Conservation (phyloP, 2,888 invertebrate genomes). For the Osmoderma eremita region DNA sequence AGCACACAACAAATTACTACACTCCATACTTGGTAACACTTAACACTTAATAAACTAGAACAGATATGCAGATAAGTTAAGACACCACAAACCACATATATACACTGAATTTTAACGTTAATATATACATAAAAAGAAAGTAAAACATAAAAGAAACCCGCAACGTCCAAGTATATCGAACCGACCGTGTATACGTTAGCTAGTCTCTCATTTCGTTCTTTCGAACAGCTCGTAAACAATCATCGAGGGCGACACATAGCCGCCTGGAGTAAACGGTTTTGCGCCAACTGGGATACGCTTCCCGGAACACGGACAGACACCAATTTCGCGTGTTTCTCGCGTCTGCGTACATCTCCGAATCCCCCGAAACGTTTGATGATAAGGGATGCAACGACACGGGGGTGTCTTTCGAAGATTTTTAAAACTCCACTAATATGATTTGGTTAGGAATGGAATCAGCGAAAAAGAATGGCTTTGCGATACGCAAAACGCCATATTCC, state of each 20-base stretch:
- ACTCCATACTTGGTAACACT: not conserved
- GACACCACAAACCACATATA: conserved; percentile 11
- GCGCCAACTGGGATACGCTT: conserved; percentile 48
- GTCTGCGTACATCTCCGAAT: conserved; percentile 2
- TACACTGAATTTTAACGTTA: not conserved
- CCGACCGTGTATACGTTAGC: conserved; percentile 18
- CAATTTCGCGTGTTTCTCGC: conserved; percentile 29
- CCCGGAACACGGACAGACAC: conserved; percentile 38
- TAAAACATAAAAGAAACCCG: not conserved
- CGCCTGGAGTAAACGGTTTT: conserved; percentile 44
- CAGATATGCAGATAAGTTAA: conserved; percentile 8
- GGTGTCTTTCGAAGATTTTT: conserved; percentile 20
- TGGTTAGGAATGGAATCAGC: no score
- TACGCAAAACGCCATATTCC: conserved; percentile 12
- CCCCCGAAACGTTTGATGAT: not conserved
- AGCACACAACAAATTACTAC: conserved; percentile 9
- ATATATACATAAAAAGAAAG: not conserved
- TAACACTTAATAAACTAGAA: not conserved
- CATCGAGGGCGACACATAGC: conserved; percentile 23
- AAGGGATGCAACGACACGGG: not conserved
- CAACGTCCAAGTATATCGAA: conserved; percentile 1
- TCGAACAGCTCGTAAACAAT: conserved; percentile 16
- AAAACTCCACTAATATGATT: conserved; percentile 31
- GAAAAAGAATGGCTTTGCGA: not conserved
- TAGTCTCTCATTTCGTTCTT: not conserved